Conservation (phyloP, 2,797 vertebrate genomes). For the Chiloscyllium punctatum region DNA sequence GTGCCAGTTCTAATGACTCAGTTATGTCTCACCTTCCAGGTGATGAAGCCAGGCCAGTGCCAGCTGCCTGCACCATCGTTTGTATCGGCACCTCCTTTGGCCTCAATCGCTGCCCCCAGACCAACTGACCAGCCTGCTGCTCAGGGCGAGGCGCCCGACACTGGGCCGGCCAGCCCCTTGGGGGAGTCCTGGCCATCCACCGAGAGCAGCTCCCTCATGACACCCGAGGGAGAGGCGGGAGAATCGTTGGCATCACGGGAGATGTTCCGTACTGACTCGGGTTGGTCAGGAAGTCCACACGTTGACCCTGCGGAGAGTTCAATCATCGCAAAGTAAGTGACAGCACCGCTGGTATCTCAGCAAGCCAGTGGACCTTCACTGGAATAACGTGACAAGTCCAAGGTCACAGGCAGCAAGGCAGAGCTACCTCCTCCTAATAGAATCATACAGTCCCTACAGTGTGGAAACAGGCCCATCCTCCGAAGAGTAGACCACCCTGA, state of each 20-base stretch:
- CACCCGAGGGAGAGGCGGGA: slow-evolving; percentile 28
- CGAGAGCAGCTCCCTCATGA: slow-evolving; percentile 49
- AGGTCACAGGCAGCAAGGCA: background rate
- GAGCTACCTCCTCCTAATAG: no score
- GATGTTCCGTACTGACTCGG: background rate
- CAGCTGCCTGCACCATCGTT: background rate
- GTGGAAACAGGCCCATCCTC: no score
- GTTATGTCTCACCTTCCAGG: background rate
- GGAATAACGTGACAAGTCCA: background rate
- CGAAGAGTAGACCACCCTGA: no score
- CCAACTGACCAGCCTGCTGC: no score
- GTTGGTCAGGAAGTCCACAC: slow-evolving; percentile 23
- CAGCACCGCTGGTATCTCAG: background rate
- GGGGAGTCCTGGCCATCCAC: slow-evolving; percentile 67
- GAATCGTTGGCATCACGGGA: slow-evolving; percentile 38
- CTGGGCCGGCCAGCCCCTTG: slow-evolving; percentile 49
- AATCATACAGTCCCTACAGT: no score
- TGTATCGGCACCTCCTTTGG: no score
- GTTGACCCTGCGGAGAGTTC: slow-evolving; percentile 42
- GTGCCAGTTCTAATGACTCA: background rate
- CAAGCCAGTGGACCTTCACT: background rate
- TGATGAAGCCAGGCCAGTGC: background rate
- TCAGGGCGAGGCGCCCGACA: background rate
- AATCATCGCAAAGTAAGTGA: slow-evolving; percentile 52
- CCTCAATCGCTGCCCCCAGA: background rate